A percentile compares a stretch with the other conserved stretches of the same genome.
Evolutionary conservation across 2,797 vertebrate genomes (phyloP).

Genomic region (Poeciliopsis paucimaculata): DNA sequence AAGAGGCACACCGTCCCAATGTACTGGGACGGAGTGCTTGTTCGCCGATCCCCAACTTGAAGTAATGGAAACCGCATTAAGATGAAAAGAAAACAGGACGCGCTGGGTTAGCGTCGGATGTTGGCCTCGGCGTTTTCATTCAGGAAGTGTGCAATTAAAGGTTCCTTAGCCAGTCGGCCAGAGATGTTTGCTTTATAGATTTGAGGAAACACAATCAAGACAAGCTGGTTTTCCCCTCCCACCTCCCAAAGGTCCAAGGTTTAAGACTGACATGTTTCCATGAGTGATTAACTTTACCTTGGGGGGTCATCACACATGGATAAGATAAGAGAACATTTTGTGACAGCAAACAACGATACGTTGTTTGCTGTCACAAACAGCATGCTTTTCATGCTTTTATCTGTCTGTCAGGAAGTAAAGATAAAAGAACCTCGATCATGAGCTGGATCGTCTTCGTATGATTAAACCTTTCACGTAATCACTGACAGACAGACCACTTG

Average conservation of each 20-base stretch:
- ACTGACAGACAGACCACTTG: constrained; percentile 35
- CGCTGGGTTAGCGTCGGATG: constrained; percentile 24
- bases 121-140: constrained; percentile 40
- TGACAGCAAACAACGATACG: constrained; percentile 53
- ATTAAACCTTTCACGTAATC: constrained; percentile 63
- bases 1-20: constrained; percentile 40
- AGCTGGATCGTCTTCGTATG: constrained; percentile 34
- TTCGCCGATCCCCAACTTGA: constrained; percentile 35
- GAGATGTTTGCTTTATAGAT: constrained; percentile 36
- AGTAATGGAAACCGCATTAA: constrained; percentile 66
- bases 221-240: background rate
- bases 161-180: constrained; percentile 43
- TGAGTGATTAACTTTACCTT: constrained; percentile 38
- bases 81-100: constrained; percentile 54
- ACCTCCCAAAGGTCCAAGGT: background rate
- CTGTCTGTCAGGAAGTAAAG: constrained; percentile 38
- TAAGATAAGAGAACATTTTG: constrained; percentile 41
- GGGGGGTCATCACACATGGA: constrained; percentile 46
- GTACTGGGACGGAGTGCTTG: constrained; percentile 25
- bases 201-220: constrained; percentile 21
- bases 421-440: constrained; percentile 47
- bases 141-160: constrained; percentile 69
- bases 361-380: constrained; percentile 30
- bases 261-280: constrained; percentile 4
- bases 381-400: constrained; percentile 35